phyloP scores from a whole-genome alignment of 2,113 vertebrate genomes.

The Sorex fumeus region DNA sequence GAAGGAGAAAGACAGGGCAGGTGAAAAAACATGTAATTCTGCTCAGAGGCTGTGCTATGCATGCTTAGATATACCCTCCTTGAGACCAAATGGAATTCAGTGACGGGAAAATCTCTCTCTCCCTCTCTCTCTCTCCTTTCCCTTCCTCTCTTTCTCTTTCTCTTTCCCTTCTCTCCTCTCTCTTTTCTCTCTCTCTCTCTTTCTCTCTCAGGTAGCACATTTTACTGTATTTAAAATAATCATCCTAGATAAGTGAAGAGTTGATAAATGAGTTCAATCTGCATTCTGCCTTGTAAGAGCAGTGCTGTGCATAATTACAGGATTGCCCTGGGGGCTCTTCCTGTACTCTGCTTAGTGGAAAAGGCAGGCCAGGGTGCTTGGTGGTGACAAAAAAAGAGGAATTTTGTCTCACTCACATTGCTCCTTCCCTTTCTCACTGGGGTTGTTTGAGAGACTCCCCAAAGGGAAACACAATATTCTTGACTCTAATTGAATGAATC shows the following conservation, averaged over 20 bases:
- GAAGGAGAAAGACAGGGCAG: neutral
- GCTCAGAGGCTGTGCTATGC: neutral
- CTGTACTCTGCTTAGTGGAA: constrained; percentile 65
- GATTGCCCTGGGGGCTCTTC: constrained; percentile 55
- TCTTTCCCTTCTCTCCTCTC: no score
- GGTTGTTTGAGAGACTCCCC: constrained; percentile 36
- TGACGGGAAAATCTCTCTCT: neutral
- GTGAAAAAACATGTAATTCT: neutral
- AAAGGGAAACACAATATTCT: constrained; percentile 47
- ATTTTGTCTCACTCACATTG: neutral
- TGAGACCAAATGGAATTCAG: neutral
- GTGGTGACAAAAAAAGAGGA: neutral
- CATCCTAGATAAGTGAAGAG: constrained; percentile 70
- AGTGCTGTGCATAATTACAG: constrained; percentile 78
- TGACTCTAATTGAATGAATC: constrained; percentile 49
- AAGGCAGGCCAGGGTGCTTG: constrained; percentile 38
- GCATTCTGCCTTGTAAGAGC: constrained; percentile 63
- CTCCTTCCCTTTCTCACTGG: neutral
- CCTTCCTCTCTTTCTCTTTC: no score
- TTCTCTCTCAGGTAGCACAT: constrained; percentile 23
- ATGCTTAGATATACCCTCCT: neutral
- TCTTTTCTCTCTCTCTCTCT: no score
- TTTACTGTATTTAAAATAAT: constrained; percentile 78
- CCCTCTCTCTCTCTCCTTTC: no score
- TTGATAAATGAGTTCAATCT: constrained; percentile 66